Base-by-base conservation (phyloP, 2,113 vertebrate species). In the Brachirus orientalis region DNA sequence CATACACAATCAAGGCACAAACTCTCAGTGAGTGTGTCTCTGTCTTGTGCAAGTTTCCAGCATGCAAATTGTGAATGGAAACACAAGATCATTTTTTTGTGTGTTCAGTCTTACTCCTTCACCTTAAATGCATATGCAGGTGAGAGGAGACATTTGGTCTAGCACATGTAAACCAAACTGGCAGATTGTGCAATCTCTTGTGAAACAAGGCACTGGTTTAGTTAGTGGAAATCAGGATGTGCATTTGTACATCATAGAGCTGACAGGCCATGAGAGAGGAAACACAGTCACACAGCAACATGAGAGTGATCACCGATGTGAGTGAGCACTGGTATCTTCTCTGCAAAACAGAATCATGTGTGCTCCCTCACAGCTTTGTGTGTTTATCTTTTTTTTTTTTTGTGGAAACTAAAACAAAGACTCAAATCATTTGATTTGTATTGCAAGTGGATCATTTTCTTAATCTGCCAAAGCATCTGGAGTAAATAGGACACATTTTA, bases 211-310 rank as follows among this genome's bases (percentile, higher is more conserved):
- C 5, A 33, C 41, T n/a, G 18, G 41, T 10, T 52, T 20, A 10
- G 11, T 28, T 7, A n/a, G 10, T 59, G 28, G 41, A 10, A 10
- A 18, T 8, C 45, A 47, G 59, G 58, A 41, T 65, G 52, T 77
- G 48, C 61, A 48, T 61, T 74, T 63, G 66, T 64, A 44, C 33
- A 3, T 40, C 48, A 68, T 14, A 75, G 45, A 64, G 69, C 54
- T 63, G 77, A 66, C 61, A 52, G 38, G 22, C 35, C 8, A 65
- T 18, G 50, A 48, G 18, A 59, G 59, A 28, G 14, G 28, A 16
- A 37, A 36, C 53, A 64, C 70, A 45, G n/a, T 38, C 22, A 43
- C 19, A 61, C 44, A 69, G 51, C 37, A 57, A 9, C 38, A 66
- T 46, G 17, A 28, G 35, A 4, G 6, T 43, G 22, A 19, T 40